Base-by-base conservation (phyloP, 2,888 invertebrate species). In the Parasteatoda lunata region DNA sequence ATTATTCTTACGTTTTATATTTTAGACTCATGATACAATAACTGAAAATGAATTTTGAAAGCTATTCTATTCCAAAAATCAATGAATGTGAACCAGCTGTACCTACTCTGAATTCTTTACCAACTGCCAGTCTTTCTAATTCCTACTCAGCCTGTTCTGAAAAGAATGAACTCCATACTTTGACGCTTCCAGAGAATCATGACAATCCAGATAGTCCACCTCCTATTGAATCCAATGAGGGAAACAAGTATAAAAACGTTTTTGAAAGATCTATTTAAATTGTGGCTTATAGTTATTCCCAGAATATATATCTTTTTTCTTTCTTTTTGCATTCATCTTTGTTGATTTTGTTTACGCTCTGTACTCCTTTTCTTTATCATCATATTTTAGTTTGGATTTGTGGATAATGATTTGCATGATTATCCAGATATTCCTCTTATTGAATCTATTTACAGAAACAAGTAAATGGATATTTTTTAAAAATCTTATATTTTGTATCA, bases 141-240 rank as follows among this genome's bases (percentile, higher is more conserved):
- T 11, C 80, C 9, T 86, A 80, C 51, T 71, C 80, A 30, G 52
- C 77, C 51, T 65, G n/a, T 75, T 9, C 75, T 6, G 77, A 86
- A 13, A 86, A 86, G n/a, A 81, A 66, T 77, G 71, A 79, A 9
- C 66, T 86, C 1, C 77, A 80, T 65, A 52, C 77, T n/a, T 72
- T 86, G 0, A n/a, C 65, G 13, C 52, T 86, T 9, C 77, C 66
- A 6, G 79, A 85, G 3, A 75, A 69, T 65, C 84, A 54, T 49
- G 70, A 51, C 49, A 65, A 86, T 71, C 80, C 85, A n/a, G 85
- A 80, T 45, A 80, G 79, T 48, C 71, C 80, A 48, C 75, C 76
- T 45, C 51, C 65, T 7, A 15, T 49, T 30, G 30, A 30, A 30
- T 30, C 30, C 30, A 30, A 30, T 64, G 80, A 86, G 48, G 77